These are phyloP conservation scores for Dryadula phaetusa DNA, from an alignment of 2,888 invertebrate species.

Conservation along the genomic window DNA sequence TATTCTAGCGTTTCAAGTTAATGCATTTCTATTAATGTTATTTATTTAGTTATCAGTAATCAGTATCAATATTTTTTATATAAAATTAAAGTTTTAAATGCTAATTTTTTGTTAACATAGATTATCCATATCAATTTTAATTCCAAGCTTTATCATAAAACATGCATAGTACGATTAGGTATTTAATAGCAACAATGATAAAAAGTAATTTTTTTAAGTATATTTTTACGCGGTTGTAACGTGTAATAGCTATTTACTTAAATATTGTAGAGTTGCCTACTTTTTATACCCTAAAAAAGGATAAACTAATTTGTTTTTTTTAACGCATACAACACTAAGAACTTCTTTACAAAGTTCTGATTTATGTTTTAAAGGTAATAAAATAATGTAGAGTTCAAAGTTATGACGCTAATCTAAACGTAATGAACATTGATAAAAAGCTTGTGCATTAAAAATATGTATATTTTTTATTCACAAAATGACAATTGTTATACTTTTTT, in stretches of 20 bases:
- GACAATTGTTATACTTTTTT: neutral
- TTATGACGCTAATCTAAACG: conserved; percentile 7
- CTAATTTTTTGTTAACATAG: neutral
- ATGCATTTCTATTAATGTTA: neutral
- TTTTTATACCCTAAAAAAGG: neutral
- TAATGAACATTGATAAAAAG: neutral
- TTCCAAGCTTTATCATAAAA: conserved; percentile 6
- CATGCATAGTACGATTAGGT: conserved; percentile 15
- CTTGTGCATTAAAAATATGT: neutral
- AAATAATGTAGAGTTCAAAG: neutral
- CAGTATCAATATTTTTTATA: neutral
- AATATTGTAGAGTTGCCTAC: neutral
- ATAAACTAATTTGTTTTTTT: neutral
- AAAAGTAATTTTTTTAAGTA: neutral
- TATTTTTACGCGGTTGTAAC: neutral
- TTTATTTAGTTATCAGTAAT: neutral
- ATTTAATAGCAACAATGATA: conserved; percentile 7
- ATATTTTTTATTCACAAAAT: neutral
- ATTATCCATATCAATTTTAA: neutral
- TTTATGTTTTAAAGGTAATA: neutral
- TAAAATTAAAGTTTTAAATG: neutral
- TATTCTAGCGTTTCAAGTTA: too few relatives aligned
- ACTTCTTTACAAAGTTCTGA: neutral
- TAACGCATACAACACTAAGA: neutral
- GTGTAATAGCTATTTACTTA: neutral